These are phyloP conservation scores for Gopherus flavomarginatus DNA, from an alignment of 2,113 vertebrate genomes.

Conservation along the genomic window DNA sequence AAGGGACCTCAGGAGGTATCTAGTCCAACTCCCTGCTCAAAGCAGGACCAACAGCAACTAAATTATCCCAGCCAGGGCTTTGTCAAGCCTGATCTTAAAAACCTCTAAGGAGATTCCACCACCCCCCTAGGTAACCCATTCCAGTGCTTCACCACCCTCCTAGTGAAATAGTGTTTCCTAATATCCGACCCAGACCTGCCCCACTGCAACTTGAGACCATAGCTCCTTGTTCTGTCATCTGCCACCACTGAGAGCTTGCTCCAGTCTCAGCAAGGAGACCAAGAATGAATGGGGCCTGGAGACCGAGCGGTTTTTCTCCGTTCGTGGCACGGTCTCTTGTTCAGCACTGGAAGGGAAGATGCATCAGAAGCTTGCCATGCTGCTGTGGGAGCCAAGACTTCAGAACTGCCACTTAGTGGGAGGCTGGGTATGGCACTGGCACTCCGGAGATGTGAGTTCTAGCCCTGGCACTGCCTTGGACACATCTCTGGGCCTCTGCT, in stretches of 20 bases:
- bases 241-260: background rate
- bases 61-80: too few species aligned
- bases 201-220: too few species aligned
- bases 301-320: background rate
- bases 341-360: background rate
- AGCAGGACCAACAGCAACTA: too few species aligned
- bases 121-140: too few species aligned
- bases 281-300: background rate
- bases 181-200: too few species aligned
- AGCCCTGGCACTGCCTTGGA: background rate
- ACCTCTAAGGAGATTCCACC: too few species aligned
- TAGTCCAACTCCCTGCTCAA: too few species aligned
- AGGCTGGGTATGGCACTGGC: background rate
- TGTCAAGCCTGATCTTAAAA: too few species aligned
- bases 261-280: background rate
- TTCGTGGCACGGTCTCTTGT: background rate
- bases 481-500: background rate
- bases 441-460: background rate
- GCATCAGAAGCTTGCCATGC: background rate
- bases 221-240: too few species aligned
- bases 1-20: too few species aligned
- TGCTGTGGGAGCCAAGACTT: background rate
- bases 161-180: too few species aligned
- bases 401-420: background rate
- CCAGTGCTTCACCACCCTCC: too few species aligned